These are phyloP conservation scores for Bovichtus diacanthus DNA, from an alignment of 2,797 vertebrate species.

Conservation along the genomic window DNA sequence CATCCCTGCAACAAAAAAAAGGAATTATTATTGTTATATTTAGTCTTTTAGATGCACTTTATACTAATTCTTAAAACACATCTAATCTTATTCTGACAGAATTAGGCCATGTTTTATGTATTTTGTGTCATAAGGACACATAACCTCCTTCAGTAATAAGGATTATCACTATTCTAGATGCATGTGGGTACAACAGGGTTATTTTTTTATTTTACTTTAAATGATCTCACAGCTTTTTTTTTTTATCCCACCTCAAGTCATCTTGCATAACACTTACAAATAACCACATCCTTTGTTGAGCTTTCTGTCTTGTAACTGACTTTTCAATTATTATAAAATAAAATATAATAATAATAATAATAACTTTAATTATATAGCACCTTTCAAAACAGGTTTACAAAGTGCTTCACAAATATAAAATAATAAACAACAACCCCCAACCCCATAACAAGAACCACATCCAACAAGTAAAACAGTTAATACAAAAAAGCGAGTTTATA, in stretches of 20 bases:
- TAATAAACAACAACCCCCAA: no score
- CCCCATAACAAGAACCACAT: no score
- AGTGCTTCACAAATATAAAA: no score
- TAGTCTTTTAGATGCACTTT: neutral
- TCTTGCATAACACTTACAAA: neutral
- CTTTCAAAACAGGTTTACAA: no score
- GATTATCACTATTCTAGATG: neutral
- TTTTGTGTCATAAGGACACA: neutral
- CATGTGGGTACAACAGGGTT: neutral
- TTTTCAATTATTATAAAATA: no score
- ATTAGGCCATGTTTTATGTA: neutral
- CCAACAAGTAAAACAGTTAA: no score
- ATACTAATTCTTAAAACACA: neutral
- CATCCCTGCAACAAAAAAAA: constrained; percentile 54
- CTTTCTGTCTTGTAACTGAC: neutral
- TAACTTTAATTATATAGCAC: no score
- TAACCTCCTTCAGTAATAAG: no score
- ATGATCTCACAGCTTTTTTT: neutral
- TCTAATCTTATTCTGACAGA: neutral
- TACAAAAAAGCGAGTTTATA: no score
- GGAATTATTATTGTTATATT: neutral
- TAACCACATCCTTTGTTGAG: neutral
- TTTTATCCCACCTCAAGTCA: neutral
- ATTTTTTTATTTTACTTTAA: neutral
- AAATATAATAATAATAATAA: no score